Evolutionary conservation across 1,140 invertebrate species (phyloP).

Genomic region (Rhysida immarginata): DNA sequence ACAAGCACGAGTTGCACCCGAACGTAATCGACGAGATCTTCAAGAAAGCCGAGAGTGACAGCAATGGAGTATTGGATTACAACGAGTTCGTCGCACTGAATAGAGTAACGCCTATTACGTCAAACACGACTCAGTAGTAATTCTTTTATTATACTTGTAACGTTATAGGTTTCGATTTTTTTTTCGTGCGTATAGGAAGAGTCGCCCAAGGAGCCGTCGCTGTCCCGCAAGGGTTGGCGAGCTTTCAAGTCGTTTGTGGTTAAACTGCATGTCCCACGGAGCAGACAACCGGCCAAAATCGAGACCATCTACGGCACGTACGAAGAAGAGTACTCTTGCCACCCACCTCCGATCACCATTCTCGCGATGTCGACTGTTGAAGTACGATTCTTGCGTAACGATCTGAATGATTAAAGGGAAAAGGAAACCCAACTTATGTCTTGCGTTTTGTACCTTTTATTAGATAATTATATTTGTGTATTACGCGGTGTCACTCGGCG

Average conservation of each 20-base stretch:
- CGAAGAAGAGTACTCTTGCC: neutral
- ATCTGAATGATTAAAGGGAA: no score
- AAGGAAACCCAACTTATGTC: no score
- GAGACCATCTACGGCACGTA: neutral
- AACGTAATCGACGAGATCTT: neutral
- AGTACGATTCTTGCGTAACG: neutral
- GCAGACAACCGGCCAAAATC: neutral
- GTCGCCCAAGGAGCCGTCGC: neutral
- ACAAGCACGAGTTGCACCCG: neutral
- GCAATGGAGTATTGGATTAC: neutral
- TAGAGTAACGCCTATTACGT: no score
- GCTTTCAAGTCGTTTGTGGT: neutral
- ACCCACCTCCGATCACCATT: slow-evolving; percentile 2
- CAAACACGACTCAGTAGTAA: no score
- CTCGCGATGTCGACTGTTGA: neutral
- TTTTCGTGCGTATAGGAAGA: no score
- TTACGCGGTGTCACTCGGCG: slow-evolving; percentile 28
- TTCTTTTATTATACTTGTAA: no score
- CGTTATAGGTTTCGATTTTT: no score
- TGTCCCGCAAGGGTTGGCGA: neutral
- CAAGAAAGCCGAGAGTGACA: neutral
- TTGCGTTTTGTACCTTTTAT: neutral
- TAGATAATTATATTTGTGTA: slow-evolving; percentile 32
- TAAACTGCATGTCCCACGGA: neutral
- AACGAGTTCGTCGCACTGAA: neutral